phyloP scores from a whole-genome alignment of 2,797 vertebrate species.

The Protosalanx chinensis region DNA sequence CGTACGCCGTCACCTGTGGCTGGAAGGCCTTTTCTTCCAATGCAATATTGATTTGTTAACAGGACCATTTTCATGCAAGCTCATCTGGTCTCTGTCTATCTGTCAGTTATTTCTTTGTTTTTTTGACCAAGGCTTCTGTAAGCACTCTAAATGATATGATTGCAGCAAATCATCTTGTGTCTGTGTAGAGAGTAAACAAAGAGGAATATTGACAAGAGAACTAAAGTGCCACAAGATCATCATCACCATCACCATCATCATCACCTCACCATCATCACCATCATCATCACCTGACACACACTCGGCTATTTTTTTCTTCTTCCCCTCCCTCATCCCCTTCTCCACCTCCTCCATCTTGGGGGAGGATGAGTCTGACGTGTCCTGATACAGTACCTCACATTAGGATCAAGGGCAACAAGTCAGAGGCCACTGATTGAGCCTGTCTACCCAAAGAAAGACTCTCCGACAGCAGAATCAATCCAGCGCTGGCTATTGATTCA shows the following conservation, averaged over 20 bases:
- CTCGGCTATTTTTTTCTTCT: slow-evolving; percentile 11
- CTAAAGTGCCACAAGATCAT: slow-evolving; percentile 34
- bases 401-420: slow-evolving; percentile 77
- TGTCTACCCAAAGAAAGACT: slow-evolving; percentile 70
- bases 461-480: slow-evolving; percentile 89
- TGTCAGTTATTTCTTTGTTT: slow-evolving; percentile 41
- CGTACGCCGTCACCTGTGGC: slow-evolving; percentile 1
- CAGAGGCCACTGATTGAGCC: slow-evolving; percentile 81
- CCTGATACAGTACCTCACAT: slow-evolving; percentile 64
- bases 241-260: not conserved
- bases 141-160: slow-evolving; percentile 34
- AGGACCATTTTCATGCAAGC: slow-evolving; percentile 4
- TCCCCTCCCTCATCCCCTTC: not conserved
- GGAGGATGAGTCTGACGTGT: not conserved
- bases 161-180: slow-evolving; percentile 25
- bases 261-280: not conserved
- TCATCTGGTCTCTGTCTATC: slow-evolving; percentile 5
- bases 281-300: slow-evolving; percentile 13
- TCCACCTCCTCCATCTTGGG: not conserved
- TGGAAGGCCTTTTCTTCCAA: slow-evolving; percentile 15
- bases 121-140: slow-evolving; percentile 28
- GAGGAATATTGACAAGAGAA: slow-evolving; percentile 31
- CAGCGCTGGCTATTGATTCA: slow-evolving; percentile 82
- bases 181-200: slow-evolving; percentile 24
- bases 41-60: slow-evolving; percentile 35